Percentiles rank a stretch among this genome's conserved stretches.
Evolutionary conservation across 2,888 invertebrate species (phyloP).

Genomic region (Steinernema hermaphroditum): DNA sequence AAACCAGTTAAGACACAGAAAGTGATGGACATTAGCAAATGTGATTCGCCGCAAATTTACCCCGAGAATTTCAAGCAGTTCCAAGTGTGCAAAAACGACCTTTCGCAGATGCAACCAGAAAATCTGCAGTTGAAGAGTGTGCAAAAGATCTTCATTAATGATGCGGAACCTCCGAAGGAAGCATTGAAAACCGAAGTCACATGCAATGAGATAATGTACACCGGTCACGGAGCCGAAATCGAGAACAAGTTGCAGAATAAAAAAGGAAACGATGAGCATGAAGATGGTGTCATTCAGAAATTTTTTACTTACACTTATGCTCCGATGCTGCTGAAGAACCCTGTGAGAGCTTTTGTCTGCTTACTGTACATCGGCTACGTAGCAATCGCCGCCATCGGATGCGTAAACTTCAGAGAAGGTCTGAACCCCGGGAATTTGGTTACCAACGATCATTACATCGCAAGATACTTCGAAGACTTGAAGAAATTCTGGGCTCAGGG

Average conservation of each 20-base stretch:
- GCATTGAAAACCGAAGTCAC: slow-evolving; percentile 3
- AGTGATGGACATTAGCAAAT: slow-evolving; percentile 40
- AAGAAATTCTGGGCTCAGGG: slow-evolving; percentile 60
- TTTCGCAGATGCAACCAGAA: background rate
- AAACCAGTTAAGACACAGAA: slow-evolving; percentile 39
- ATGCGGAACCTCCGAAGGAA: slow-evolving; percentile 4
- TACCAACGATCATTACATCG: slow-evolving; percentile 63
- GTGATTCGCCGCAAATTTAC: slow-evolving; percentile 28
- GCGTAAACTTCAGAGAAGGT: slow-evolving; percentile 70
- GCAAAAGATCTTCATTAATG: slow-evolving; percentile 40
- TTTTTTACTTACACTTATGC: slow-evolving; percentile 58
- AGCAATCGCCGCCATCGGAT: slow-evolving; percentile 81
- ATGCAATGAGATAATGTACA: background rate
- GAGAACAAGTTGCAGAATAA: slow-evolving; percentile 13
- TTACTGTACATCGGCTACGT: slow-evolving; percentile 53
- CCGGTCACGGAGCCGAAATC: slow-evolving; percentile 15
- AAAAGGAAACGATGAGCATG: slow-evolving; percentile 12
- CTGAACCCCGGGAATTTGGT: slow-evolving; percentile 64
- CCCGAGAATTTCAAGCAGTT: slow-evolving; percentile 43
- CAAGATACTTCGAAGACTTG: slow-evolving; percentile 60
- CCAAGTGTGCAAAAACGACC: slow-evolving; percentile 35
- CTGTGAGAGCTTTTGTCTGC: slow-evolving; percentile 43
- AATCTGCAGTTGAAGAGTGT: slow-evolving; percentile 27
- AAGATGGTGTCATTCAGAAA: slow-evolving; percentile 41
- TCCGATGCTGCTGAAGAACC: slow-evolving; percentile 56